Percentiles rank a stretch among this genome's conserved stretches.
These are phyloP conservation scores for Bombus sibiricus DNA, from an alignment of 1,140 invertebrate species.

Conservation along the genomic window DNA sequence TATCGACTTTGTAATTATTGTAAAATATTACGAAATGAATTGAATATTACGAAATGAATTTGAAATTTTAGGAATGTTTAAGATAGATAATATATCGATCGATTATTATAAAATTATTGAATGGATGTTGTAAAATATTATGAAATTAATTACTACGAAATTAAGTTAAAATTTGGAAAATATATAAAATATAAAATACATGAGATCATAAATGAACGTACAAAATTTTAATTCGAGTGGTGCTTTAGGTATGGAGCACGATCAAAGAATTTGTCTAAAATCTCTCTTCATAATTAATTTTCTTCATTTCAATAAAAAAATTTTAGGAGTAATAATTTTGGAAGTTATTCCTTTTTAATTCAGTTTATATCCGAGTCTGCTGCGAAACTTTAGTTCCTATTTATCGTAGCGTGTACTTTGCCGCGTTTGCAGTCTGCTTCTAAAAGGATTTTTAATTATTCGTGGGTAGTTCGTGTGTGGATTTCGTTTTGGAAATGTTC, in stretches of 20 bases:
- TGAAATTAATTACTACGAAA: no score
- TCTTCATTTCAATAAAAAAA: not conserved
- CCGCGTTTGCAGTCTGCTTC: not conserved
- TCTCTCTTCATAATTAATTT: not conserved
- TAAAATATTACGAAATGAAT: no score
- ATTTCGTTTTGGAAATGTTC: not conserved
- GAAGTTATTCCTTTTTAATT: not conserved
- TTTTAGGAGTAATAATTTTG: not conserved
- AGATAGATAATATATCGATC: no score
- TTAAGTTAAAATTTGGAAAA: no score
- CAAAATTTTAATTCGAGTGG: not conserved
- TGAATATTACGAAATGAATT: no score
- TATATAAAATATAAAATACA: no score
- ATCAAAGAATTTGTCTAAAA: not conserved
- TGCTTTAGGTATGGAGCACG: not conserved
- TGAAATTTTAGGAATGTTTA: no score
- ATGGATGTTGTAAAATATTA: no score
- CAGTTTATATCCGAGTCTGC: not conserved
- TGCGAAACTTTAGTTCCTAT: not conserved
- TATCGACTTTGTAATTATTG: no score
- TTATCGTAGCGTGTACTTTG: not conserved
- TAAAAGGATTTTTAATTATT: conserved; percentile 4
- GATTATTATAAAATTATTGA: no score
- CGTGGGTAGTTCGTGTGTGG: not conserved
- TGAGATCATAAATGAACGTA: not conserved